Evolutionary conservation across 2,888 invertebrate species (phyloP).

Genomic region (Philonicus albiceps): DNA sequence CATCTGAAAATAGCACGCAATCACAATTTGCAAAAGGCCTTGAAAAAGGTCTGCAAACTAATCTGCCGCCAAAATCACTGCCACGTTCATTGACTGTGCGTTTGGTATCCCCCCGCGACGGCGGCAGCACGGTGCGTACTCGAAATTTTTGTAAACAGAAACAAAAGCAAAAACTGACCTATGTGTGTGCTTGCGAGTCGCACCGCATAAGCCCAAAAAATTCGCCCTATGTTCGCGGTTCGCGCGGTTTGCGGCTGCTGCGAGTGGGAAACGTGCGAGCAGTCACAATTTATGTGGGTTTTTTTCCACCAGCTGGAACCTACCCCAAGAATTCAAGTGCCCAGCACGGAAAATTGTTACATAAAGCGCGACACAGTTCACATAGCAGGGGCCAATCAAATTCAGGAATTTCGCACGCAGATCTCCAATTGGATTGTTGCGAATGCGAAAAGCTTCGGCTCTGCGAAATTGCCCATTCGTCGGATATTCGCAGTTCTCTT

Average conservation of each 20-base stretch:
- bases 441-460: background rate
- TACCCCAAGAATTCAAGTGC: background rate
- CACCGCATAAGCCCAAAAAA: background rate
- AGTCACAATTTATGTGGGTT: background rate
- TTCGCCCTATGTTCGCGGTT: background rate
- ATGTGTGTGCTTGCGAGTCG: background rate
- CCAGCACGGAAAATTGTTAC: background rate
- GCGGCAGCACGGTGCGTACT: background rate
- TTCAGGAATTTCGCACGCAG: background rate
- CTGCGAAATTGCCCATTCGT: background rate
- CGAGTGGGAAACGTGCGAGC: background rate
- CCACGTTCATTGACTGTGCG: background rate
- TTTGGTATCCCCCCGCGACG: background rate
- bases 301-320: background rate
- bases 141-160: slow-evolving; percentile 13
- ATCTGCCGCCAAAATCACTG: slow-evolving; percentile 26
- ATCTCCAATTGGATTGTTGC: slow-evolving; percentile 1
- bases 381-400: background rate
- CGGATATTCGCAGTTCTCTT: background rate
- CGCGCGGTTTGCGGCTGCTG: background rate
- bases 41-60: slow-evolving; percentile 28
- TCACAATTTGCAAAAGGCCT: slow-evolving; percentile 30
- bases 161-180: slow-evolving; percentile 33
- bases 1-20: slow-evolving; percentile 18
- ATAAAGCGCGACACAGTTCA: background rate